Evolutionary conservation across 2,113 vertebrate species (phyloP).

Genomic region (Semicossyphus pulcher): DNA sequence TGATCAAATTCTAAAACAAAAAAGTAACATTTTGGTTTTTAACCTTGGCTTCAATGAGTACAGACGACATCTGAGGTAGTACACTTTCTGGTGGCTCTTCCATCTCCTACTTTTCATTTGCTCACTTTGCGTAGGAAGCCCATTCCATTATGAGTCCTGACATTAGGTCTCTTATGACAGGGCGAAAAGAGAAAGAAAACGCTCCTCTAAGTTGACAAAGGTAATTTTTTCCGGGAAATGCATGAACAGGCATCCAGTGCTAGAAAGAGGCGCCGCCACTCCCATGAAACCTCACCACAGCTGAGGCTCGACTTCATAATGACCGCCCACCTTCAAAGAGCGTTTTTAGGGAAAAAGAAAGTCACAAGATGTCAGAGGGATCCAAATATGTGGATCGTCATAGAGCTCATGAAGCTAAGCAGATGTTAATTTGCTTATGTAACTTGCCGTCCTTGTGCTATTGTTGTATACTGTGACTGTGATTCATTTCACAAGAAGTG

Average conservation of each 20-base stretch:
- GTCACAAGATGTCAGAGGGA: slow-evolving; percentile 30
- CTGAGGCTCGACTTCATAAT: slow-evolving; percentile 6
- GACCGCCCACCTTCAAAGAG: slow-evolving; percentile 24
- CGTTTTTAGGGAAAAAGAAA: slow-evolving; percentile 40
- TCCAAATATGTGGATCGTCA: slow-evolving; percentile 39
- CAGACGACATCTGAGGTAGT: slow-evolving; percentile 2
- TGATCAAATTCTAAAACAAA: slow-evolving; percentile 5
- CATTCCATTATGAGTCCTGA: slow-evolving; percentile 61
- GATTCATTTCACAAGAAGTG: slow-evolving; percentile 45
- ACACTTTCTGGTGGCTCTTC: not conserved
- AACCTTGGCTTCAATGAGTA: slow-evolving; percentile 19
- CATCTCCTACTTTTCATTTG: slow-evolving; percentile 4
- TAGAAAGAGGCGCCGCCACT: slow-evolving; percentile 25
- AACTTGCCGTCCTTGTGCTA: slow-evolving; percentile 32
- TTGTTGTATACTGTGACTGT: slow-evolving; percentile 23
- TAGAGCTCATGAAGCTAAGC: slow-evolving; percentile 23
- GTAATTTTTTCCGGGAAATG: slow-evolving; percentile 50
- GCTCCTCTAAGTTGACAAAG: slow-evolving; percentile 48
- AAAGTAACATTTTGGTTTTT: slow-evolving; percentile 4
- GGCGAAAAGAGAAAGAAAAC: slow-evolving; percentile 44
- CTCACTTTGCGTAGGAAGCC: not conserved
- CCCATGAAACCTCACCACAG: slow-evolving; percentile 38
- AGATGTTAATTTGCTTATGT: slow-evolving; percentile 68
- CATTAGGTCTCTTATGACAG: slow-evolving; percentile 47
- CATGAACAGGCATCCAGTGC: slow-evolving; percentile 35